A percentile compares a stretch with the other conserved stretches of the same genome.
These are phyloP conservation scores for Stratiomys singularior DNA, from an alignment of 2,888 invertebrate genomes.

Conservation along the genomic window DNA sequence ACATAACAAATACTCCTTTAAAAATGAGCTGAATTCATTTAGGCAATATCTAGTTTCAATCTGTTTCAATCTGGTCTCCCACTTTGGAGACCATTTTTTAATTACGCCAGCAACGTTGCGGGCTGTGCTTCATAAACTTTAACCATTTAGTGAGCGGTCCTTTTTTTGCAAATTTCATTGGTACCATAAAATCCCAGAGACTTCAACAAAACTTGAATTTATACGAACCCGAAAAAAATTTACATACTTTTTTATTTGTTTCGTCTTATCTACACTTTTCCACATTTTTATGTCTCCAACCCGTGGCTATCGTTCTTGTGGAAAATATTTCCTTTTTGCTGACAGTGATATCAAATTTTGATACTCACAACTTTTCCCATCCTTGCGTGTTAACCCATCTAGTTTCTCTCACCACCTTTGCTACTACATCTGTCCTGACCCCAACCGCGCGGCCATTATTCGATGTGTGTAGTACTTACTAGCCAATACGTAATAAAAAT, in stretches of 20 bases:
- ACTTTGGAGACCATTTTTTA: too few species aligned
- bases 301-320: neutral
- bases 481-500: constrained; percentile 37
- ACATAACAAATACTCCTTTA: too few species aligned
- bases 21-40: too few species aligned
- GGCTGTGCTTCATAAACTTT: too few species aligned
- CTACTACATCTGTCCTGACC: neutral
- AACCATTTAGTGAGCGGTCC: too few species aligned
- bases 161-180: too few species aligned
- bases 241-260: neutral
- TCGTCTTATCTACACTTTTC: neutral
- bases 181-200: too few species aligned
- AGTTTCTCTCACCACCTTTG: neutral
- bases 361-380: neutral
- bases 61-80: too few species aligned
- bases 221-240: neutral
- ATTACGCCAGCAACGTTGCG: too few species aligned
- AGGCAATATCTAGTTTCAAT: too few species aligned
- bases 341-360: neutral
- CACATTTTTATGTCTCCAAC: neutral
- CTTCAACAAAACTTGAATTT: too few species aligned
- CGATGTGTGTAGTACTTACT: neutral
- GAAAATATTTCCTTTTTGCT: neutral
- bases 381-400: neutral
- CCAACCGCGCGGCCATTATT: neutral